Percentiles rank a stretch among this genome's conserved stretches.
Evolutionary conservation across 1,140 invertebrate genomes (phyloP).

Genomic region (Leptinotarsa texana): DNA sequence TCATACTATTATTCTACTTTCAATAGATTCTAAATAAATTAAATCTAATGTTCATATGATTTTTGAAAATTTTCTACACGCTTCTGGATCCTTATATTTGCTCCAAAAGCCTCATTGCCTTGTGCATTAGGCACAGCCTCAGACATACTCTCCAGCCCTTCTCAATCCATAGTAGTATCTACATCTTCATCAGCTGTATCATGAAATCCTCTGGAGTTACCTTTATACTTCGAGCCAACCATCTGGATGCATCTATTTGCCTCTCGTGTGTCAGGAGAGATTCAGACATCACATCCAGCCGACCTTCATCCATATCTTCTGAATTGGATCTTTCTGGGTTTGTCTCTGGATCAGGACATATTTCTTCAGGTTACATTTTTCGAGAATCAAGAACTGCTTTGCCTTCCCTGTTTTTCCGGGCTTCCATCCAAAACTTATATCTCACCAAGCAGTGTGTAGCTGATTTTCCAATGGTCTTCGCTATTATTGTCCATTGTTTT

Average conservation of each 20-base stretch:
- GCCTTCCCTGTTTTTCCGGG: conserved; percentile 96
- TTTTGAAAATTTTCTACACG: no score
- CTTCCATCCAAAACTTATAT: conserved; percentile 97
- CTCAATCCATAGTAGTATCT: no score
- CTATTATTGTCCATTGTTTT: conserved; percentile 99
- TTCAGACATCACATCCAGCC: conserved; percentile 98
- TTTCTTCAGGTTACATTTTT: conserved; percentile 97
- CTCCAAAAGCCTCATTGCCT: no score
- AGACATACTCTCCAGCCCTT: no score
- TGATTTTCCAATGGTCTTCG: conserved; percentile 97
- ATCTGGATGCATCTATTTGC: conserved; percentile 95
- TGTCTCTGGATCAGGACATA: conserved; percentile 99
- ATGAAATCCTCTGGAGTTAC: conserved; percentile 61
- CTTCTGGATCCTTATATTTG: no score
- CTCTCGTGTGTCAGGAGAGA: conserved; percentile 98
- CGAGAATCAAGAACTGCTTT: conserved; percentile 94
- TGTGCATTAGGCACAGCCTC: conserved; percentile 61
- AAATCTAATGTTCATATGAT: no score
- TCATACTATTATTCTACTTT: no score
- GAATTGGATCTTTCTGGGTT: conserved; percentile 98
- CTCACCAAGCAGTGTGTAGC: conserved; percentile 98
- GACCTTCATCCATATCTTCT: conserved; percentile 99
- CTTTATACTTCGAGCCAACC: conserved; percentile 95
- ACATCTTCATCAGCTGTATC: conserved; percentile 79
- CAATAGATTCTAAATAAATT: no score